Base-by-base conservation (phyloP, 2,888 invertebrate species). In the Limnephilus auricula region DNA sequence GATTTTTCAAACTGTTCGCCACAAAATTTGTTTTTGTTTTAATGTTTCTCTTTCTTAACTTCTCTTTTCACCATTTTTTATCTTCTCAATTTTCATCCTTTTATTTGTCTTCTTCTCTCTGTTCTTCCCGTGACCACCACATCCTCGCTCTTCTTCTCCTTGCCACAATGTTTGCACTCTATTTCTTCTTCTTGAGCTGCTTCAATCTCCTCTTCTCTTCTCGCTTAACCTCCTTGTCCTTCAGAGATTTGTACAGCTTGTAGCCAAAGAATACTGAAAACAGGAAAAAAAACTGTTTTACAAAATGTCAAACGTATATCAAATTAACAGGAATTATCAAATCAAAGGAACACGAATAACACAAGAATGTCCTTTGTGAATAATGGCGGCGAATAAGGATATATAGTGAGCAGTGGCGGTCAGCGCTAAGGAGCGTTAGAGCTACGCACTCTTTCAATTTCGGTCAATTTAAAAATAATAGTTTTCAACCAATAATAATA, bases 171-270 rank as follows among this genome's bases (percentile, higher is more conserved):
- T n/a, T 50, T 65, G 2, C 79, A 25, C 18, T 86, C 78, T 94
- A 97, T 95, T 98, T 98, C 94, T 97, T 98, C 96, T 98, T 98
- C 94, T 98, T 98, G 94, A 97, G 96, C 94, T 98, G 97, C 94
- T 98, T 98, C 92, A 96, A 95, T 94, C 97, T 98, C 94, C 97
- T 97, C 95, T 98, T 98, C 94, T 98, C 98, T 94, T 98, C 98
- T 93, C 97, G 96, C 94, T 97, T 97, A 92, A 96, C 95, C 93
- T 98, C 97, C 94, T 98, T 98, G 40, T 98, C 98, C 93, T 97
- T 96, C 93, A 98, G 95, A 90, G 98, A 98, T 95, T 97, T 97
- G 95, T 98, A 98, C 90, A 99, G 95, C 95, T 98, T 98, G 96
- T 98, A 98, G 92, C 98, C 97, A 95, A 98, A 98, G 95, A 98